These are phyloP conservation scores for Thymelicus sylvestris DNA, from an alignment of 2,888 invertebrate species.

Conservation along the genomic window DNA sequence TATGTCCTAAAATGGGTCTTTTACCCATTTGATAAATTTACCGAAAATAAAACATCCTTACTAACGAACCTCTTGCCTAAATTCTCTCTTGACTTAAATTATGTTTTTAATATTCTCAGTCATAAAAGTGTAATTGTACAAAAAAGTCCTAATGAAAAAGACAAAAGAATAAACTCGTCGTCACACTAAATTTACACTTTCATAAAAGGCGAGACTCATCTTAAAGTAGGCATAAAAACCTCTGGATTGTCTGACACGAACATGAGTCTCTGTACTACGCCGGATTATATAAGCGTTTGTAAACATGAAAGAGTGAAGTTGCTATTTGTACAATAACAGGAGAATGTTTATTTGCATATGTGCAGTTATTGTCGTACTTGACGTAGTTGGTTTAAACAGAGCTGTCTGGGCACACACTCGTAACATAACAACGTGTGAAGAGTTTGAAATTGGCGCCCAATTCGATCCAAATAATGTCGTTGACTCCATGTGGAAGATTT, in stretches of 20 bases:
- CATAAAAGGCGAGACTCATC: conserved; percentile 10
- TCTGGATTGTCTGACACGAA: conserved; percentile 18
- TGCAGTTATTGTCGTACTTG: conserved; percentile 60
- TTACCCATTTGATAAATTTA: neutral
- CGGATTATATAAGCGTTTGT: conserved; percentile 49
- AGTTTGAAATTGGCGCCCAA: conserved; percentile 64
- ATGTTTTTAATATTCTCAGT: conserved; percentile 5
- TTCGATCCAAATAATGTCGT: conserved; percentile 64
- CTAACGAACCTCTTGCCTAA: neutral
- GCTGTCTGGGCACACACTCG: conserved; percentile 30
- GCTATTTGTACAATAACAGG: conserved; percentile 53
- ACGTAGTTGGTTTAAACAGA: conserved; percentile 43
- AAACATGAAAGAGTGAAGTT: conserved; percentile 50
- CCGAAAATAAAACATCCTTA: neutral
- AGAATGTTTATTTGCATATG: conserved; percentile 66
- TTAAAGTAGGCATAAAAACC: conserved; percentile 20
- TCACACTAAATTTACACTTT: conserved; percentile 1
- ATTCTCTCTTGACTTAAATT: neutral
- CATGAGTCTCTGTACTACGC: conserved; percentile 40
- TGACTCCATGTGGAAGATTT: conserved; percentile 70
- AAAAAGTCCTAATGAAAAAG: conserved; percentile 11
- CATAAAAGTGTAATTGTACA: neutral
- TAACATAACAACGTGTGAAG: conserved; percentile 64
- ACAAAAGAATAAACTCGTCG: conserved; percentile 11
- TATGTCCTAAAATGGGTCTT: neutral